phyloP scores from a whole-genome alignment of 2,888 invertebrate genomes.

The Aphrophora alni region DNA sequence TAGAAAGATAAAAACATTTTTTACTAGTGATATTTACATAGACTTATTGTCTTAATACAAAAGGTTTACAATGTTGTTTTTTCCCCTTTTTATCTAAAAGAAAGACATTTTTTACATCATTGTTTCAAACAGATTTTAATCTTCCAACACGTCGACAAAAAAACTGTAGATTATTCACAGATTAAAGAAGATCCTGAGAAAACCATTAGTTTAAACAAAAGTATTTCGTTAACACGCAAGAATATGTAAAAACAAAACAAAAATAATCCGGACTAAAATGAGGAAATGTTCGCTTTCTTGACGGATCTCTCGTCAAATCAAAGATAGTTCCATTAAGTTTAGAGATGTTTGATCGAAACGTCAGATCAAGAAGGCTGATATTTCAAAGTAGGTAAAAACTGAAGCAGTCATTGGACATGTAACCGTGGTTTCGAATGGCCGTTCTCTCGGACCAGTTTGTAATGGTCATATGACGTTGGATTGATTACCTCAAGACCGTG shows the following conservation, averaged over 20 bases:
- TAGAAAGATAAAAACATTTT: too few relatives aligned
- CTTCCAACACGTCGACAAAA: background rate
- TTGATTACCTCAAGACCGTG: background rate
- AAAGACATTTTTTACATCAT: too few relatives aligned
- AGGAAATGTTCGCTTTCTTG: background rate
- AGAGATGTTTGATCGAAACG: background rate
- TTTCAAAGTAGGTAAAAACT: background rate
- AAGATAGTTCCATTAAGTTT: background rate
- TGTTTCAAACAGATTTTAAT: background rate
- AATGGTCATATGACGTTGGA: too few relatives aligned
- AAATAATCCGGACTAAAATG: background rate
- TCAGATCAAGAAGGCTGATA: background rate
- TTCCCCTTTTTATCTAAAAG: too few relatives aligned
- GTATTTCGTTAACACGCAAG: background rate
- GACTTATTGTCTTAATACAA: too few relatives aligned
- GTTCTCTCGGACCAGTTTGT: background rate
- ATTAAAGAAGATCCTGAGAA: background rate
- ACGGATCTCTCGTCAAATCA: background rate
- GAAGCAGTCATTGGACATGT: background rate
- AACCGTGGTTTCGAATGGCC: too few relatives aligned
- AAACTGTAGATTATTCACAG: background rate
- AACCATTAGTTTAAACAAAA: too few relatives aligned
- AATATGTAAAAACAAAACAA: background rate
- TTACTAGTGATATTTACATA: too few relatives aligned
- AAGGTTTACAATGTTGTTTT: too few relatives aligned